phyloP scores from a whole-genome alignment of 2,888 invertebrate genomes.

The Dolichopus griseipennis region DNA sequence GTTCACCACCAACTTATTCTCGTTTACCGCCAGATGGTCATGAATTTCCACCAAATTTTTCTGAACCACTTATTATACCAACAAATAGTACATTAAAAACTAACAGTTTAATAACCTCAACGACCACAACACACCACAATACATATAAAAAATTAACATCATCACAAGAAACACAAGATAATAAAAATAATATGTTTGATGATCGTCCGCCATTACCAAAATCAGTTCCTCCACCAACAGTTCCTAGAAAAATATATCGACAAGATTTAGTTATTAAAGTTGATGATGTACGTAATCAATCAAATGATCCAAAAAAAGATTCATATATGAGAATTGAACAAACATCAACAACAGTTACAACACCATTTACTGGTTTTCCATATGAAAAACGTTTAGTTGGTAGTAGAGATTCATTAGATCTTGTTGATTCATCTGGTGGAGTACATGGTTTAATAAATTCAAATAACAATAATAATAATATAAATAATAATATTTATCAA shows the following conservation, averaged over 20 bases:
- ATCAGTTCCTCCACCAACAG: constrained; percentile 38
- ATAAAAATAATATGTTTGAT: constrained; percentile 18
- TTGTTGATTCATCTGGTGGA: constrained; percentile 13
- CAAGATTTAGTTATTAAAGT: constrained; percentile 41
- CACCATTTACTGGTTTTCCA: constrained; percentile 12
- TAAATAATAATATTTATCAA: background rate
- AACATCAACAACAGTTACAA: constrained; percentile 6
- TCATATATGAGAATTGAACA: constrained; percentile 6
- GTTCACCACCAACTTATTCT: constrained; percentile 41
- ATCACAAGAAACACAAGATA: constrained; percentile 20
- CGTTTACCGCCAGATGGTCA: constrained; percentile 44
- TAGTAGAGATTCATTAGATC: constrained; percentile 7
- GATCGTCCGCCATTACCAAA: constrained; percentile 42
- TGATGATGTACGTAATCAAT: constrained; percentile 31
- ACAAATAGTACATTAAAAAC: constrained; percentile 29
- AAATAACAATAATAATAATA: background rate
- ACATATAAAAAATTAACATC: constrained; percentile 17
- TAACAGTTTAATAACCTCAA: constrained; percentile 28
- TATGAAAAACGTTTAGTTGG: constrained; percentile 9
- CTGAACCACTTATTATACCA: constrained; percentile 41
- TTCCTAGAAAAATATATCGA: constrained; percentile 40
- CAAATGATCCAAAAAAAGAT: constrained; percentile 3
- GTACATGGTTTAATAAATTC: background rate
- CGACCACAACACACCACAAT: constrained; percentile 24
- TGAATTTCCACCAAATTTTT: constrained; percentile 44